Evolutionary conservation across 2,113 vertebrate species (phyloP).

Genomic region (Ictalurus furcatus): DNA sequence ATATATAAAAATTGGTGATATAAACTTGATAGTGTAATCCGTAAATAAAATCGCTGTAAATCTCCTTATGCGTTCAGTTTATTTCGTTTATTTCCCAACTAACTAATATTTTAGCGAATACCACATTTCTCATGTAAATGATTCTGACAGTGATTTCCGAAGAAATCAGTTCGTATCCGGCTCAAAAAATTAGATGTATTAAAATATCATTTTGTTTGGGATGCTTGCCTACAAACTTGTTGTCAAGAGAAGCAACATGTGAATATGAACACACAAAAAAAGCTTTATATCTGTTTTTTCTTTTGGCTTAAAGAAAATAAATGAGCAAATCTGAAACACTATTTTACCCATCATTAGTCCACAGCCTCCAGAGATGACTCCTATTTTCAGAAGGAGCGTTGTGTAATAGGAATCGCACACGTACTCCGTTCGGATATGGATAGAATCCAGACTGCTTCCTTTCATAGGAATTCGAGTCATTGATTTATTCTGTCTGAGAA

Average conservation of each 20-base stretch:
- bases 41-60: not conserved
- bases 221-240: not conserved
- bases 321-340: too few species aligned
- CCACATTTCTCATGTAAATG: not conserved
- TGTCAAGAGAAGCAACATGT: not conserved
- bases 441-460: not conserved
- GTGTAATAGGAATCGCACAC: not conserved
- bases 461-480: not conserved
- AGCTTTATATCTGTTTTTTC: not conserved
- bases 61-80: not conserved
- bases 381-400: not conserved
- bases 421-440: too few species aligned
- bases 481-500: not conserved
- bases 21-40: not conserved
- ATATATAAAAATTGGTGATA: not conserved
- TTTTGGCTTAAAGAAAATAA: not conserved
- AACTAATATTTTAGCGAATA: not conserved
- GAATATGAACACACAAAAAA: not conserved
- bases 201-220: not conserved
- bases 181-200: not conserved
- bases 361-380: not conserved
- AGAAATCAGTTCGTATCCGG: not conserved
- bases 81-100: not conserved
- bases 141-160: not conserved
- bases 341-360: not conserved